Conservation (phyloP, 2,113 vertebrate genomes). For the Perca schrenkii region DNA sequence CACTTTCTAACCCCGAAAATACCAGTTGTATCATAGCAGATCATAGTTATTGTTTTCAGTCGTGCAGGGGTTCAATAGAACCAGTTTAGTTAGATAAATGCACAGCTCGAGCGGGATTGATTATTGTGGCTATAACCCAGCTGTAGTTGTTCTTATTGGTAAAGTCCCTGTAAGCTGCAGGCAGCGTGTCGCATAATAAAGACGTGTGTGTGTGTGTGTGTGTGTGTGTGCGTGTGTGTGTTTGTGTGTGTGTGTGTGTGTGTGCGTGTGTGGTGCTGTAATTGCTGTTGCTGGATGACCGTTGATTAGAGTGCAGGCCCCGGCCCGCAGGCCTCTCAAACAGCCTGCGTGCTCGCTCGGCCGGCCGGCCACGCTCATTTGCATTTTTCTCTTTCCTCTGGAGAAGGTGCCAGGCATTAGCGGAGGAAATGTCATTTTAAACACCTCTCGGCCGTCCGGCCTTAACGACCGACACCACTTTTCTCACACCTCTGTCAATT, state of each 20-base stretch:
- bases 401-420: slow-evolving; percentile 70
- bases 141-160: slow-evolving; percentile 9
- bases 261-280: slow-evolving; percentile 21
- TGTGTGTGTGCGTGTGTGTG: too few relatives aligned
- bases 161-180: slow-evolving; percentile 14
- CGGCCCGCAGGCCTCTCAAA: slow-evolving; percentile 43
- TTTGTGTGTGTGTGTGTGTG: too few relatives aligned
- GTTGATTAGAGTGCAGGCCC: slow-evolving; percentile 61
- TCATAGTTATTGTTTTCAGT: not conserved
- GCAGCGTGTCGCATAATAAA: slow-evolving; percentile 34
- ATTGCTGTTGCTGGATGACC: slow-evolving; percentile 69
- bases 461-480: slow-evolving; percentile 69
- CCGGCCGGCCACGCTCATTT: slow-evolving; percentile 39
- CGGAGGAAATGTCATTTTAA: slow-evolving; percentile 80
- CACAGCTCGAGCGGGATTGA: not conserved
- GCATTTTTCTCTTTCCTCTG: slow-evolving; percentile 48
- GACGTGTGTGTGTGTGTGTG: not conserved
- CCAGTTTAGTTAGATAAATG: slow-evolving; percentile 23
- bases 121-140: slow-evolving; percentile 24
- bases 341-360: slow-evolving; percentile 39
- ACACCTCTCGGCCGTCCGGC: slow-evolving; percentile 66
- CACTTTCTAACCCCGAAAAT: too few relatives aligned
- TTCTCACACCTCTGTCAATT: slow-evolving; percentile 76
- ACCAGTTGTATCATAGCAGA: too few relatives aligned
- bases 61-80: not conserved